Conservation (phyloP, 2,797 vertebrate genomes). For the Knipowitschia caucasica region DNA sequence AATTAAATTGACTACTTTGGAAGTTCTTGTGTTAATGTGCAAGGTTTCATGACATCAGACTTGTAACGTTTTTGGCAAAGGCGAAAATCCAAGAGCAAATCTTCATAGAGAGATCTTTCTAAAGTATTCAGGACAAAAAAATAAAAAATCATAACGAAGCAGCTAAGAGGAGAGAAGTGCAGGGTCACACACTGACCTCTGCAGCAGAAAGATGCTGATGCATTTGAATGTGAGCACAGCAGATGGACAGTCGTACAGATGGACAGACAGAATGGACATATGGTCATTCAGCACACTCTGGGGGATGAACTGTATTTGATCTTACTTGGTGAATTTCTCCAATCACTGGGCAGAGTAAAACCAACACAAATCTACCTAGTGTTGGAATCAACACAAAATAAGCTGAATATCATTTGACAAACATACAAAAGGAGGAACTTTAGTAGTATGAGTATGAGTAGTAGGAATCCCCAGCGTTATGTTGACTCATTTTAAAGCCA, state of each 20-base stretch:
- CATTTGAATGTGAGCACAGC: slow-evolving; percentile 34
- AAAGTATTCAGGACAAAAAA: neutral
- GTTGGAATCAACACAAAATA: neutral
- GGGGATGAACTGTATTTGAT: neutral
- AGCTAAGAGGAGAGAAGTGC: slow-evolving; percentile 5
- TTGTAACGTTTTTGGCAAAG: too few relatives aligned
- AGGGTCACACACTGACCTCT: slow-evolving; percentile 40
- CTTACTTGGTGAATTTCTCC: neutral
- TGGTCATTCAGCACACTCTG: slow-evolving; percentile 30
- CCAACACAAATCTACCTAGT: too few relatives aligned
- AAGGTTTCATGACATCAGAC: too few relatives aligned
- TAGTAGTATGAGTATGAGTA: too few relatives aligned
- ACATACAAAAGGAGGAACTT: too few relatives aligned
- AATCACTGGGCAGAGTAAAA: neutral
- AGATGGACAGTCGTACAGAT: slow-evolving; percentile 51
- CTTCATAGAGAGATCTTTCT: neutral
- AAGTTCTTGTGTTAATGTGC: too few relatives aligned
- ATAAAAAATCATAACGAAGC: neutral
- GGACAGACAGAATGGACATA: slow-evolving; percentile 36
- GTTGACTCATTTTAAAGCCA: slow-evolving; percentile 60
- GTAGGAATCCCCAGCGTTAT: too few relatives aligned
- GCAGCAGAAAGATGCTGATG: slow-evolving; percentile 35
- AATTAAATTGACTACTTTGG: too few relatives aligned
- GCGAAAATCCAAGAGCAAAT: too few relatives aligned
- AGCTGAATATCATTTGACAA: slow-evolving; percentile 5